phyloP scores from a whole-genome alignment of 2,113 vertebrate genomes.

The Prochilodus magdalenae region DNA sequence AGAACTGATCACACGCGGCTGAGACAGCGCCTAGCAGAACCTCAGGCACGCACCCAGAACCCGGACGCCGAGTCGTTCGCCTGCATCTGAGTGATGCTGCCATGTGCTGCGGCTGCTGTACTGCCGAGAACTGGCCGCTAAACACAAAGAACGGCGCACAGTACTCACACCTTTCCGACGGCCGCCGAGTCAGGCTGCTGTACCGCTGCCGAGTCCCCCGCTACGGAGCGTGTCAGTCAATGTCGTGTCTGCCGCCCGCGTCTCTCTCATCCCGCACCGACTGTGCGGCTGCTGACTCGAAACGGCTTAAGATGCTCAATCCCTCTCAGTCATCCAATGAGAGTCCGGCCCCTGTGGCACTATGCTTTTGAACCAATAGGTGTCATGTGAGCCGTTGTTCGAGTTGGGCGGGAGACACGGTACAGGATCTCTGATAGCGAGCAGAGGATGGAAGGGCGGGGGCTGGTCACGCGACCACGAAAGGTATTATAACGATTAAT shows the following conservation, averaged over 20 bases:
- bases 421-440: background rate
- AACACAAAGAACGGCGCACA: too few relatives aligned
- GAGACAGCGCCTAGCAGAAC: background rate
- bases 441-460: too few relatives aligned
- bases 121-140: background rate
- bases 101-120: background rate
- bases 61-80: background rate
- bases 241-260: background rate
- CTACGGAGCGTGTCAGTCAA: background rate
- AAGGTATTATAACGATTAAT: too few relatives aligned
- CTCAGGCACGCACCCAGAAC: background rate
- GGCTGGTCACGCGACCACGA: too few relatives aligned
- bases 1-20: too few relatives aligned
- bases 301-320: background rate
- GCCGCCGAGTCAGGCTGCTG: background rate
- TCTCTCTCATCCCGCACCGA: slow-evolving; percentile 8
- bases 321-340: background rate
- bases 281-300: background rate
- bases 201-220: background rate
- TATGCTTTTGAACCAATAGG: slow-evolving; percentile 45
- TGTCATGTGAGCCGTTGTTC: background rate
- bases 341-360: slow-evolving; percentile 35
- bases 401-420: background rate
- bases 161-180: slow-evolving; percentile 5
- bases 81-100: background rate